Evolutionary conservation across 2,888 invertebrate genomes (phyloP).

Genomic region (Drosophila picticornis): DNA sequence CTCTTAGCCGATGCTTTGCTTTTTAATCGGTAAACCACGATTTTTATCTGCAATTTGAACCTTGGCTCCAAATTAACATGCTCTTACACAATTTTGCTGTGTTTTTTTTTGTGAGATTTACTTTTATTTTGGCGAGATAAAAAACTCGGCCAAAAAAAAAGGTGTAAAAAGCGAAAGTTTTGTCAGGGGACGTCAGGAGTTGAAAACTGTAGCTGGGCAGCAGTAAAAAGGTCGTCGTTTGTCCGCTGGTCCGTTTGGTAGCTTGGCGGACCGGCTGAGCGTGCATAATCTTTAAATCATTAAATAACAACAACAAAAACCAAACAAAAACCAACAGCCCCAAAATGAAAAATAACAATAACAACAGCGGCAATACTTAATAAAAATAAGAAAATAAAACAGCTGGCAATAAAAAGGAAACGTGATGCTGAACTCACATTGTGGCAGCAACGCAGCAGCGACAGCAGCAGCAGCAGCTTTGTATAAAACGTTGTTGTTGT

Average conservation of each 20-base stretch:
- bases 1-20: conserved; percentile 4
- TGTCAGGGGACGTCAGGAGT: conserved; percentile 43
- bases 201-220: conserved; percentile 27
- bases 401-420: conserved; percentile 74
- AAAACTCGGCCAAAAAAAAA: conserved; percentile 35
- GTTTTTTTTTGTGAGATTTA: conserved; percentile 16
- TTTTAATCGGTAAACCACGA: conserved; percentile 51
- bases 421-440: conserved; percentile 74
- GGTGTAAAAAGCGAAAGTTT: conserved; percentile 80
- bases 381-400: conserved; percentile 37
- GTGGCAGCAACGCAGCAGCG: conserved; percentile 23
- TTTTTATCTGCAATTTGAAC: conserved; percentile 68
- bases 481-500: conserved; percentile 69
- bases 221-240: conserved; percentile 51
- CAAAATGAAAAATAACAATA: conserved; percentile 57
- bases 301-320: conserved; percentile 70
- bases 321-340: conserved; percentile 20
- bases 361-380: conserved; percentile 41
- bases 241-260: conserved; percentile 16
- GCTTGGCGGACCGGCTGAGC: conserved; percentile 54
- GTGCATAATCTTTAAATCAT: conserved; percentile 79
- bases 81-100: conserved; percentile 65
- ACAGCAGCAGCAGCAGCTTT: background rate
- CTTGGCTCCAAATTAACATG: conserved; percentile 69
- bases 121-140: conserved; percentile 24